Conservation (phyloP, 2,888 invertebrate species). For the Leptinotarsa juncta region DNA sequence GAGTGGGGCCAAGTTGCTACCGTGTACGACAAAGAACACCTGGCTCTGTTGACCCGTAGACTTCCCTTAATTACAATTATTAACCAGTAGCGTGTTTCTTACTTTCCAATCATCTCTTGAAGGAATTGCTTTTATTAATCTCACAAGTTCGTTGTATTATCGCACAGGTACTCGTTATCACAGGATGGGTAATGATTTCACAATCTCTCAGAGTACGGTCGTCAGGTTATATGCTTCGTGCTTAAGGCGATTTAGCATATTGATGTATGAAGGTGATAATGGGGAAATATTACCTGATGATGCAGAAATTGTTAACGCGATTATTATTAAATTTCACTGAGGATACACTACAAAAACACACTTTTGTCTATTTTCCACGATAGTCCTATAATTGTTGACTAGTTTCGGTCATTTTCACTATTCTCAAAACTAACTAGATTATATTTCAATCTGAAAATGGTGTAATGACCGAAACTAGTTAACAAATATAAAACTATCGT, state of each 20-base stretch:
- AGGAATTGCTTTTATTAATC: slow-evolving; percentile 43
- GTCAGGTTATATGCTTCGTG: neutral
- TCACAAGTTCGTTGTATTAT: slow-evolving; percentile 40
- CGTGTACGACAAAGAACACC: slow-evolving; percentile 61
- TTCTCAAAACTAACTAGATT: too few species aligned
- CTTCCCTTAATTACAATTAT: slow-evolving; percentile 64
- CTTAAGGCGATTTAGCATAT: neutral
- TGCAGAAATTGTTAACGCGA: too few species aligned
- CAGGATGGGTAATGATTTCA: slow-evolving; percentile 16
- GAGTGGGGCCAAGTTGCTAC: slow-evolving; percentile 57
- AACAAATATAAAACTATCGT: too few species aligned
- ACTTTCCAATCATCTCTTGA: slow-evolving; percentile 50
- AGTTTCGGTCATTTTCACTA: too few species aligned
- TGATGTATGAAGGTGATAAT: too few species aligned
- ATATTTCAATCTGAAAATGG: too few species aligned
- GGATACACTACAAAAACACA: too few species aligned
- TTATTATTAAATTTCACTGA: too few species aligned
- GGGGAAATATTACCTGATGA: too few species aligned
- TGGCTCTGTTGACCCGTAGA: slow-evolving; percentile 62
- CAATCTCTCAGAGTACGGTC: slow-evolving; percentile 4
- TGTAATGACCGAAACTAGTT: too few species aligned
- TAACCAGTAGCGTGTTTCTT: slow-evolving; percentile 63
- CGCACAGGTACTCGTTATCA: slow-evolving; percentile 33
- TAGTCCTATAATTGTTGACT: too few species aligned
- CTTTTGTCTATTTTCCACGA: too few species aligned